Evolutionary conservation across 2,113 vertebrate genomes (phyloP), one percentile per base, ranked within the genome.

Genomic region (Lampris megalopsis): DNA sequence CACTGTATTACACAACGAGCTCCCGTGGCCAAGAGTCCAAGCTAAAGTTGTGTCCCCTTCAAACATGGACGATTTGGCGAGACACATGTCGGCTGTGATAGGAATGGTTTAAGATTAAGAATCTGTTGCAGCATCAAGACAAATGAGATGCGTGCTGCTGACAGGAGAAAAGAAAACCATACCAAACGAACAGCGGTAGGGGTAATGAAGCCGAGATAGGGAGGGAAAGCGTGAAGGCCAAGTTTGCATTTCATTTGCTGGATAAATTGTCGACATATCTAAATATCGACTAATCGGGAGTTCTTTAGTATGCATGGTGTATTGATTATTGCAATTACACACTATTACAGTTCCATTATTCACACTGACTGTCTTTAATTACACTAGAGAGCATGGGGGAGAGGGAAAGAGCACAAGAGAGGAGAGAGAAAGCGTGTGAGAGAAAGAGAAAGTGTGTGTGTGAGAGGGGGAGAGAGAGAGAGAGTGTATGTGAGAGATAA

Each of bases 281-380:
- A 54, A 61, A 71, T 54, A 75, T 66, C 68, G 74, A 86, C 60
- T 63, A 90, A 91, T 65, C 60, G 61, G 10, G 50, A 77, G 58
- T 77, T 66, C 61, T 76, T 80, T 54, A 69, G 73, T 62, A 80
- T 87, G 82, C 74, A 75, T 71, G 73, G 69, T 89, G 80, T 90
- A 92, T 90, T 93, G 88, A 93, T 92, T 89, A 86, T 86, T 65
- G 83, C 79, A 89, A 92, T 93, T 92, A 92, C 82, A 86, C 84
- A 89, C 84, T 56, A 92, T 92, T 92, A 92, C 73, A 9, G 62
- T 87, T 86, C 90, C 88, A 92, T 93, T 93, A 92, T 91, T 82
- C 57, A 63, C 85, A 72, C 80, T 73, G 81, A 81, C 87, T 90
- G 84, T 78, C 82, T 91, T 92, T 93, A 92, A 93, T 92, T 92